Percentiles rank a stretch among this genome's conserved stretches.
These are phyloP conservation scores for Darevskia nairensis DNA, from an alignment of 2,797 vertebrate genomes.

Conservation along the genomic window DNA sequence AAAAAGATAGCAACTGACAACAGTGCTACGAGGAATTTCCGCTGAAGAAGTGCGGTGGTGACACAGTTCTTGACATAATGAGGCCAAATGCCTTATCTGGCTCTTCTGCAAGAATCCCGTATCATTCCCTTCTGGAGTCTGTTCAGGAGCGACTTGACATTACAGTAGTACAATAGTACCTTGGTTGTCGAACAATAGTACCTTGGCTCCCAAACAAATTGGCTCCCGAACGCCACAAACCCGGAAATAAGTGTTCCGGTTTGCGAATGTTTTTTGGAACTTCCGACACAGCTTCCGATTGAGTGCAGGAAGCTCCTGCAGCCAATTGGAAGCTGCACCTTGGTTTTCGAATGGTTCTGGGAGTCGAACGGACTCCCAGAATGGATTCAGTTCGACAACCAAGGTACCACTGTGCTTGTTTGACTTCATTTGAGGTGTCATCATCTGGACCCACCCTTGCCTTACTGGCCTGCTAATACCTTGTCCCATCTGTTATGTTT, in stretches of 20 bases:
- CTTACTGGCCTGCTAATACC: neutral
- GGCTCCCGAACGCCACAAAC: too few relatives aligned
- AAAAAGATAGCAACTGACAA: slow-evolving; percentile 16
- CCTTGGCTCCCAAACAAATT: too few relatives aligned
- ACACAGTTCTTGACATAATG: slow-evolving; percentile 16
- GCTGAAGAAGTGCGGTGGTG: neutral
- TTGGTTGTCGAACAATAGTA: too few relatives aligned
- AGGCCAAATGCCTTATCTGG: neutral
- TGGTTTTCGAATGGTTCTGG: too few relatives aligned
- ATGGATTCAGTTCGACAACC: too few relatives aligned
- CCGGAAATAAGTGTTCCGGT: too few relatives aligned
- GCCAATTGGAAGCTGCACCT: too few relatives aligned
- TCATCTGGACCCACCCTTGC: neutral
- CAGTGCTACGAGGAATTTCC: neutral
- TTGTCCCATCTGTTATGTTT: neutral
- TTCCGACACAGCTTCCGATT: too few relatives aligned
- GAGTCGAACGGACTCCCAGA: too few relatives aligned
- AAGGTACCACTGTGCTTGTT: neutral
- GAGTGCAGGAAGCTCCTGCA: too few relatives aligned
- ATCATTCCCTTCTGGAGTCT: neutral
- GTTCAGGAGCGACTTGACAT: neutral
- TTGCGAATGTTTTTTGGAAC: too few relatives aligned
- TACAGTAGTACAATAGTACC: too few relatives aligned
- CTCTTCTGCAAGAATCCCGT: slow-evolving; percentile 5
- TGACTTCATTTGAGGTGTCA: neutral